Evolutionary conservation across 2,888 invertebrate genomes (phyloP).

Genomic region (Muscina levida): DNA sequence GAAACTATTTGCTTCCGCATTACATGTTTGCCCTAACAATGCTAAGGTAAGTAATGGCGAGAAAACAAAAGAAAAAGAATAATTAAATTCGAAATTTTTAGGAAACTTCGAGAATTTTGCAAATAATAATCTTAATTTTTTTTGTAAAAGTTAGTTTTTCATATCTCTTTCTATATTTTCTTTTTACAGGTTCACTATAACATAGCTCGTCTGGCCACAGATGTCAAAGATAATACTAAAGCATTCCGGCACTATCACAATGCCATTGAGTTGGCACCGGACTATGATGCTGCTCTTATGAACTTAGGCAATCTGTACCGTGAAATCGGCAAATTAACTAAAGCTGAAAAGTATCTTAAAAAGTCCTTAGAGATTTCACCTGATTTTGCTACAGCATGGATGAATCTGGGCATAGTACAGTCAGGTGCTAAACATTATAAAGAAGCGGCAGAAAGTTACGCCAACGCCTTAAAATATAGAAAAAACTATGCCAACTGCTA

Average conservation of each 20-base stretch:
- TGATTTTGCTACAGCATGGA: slow-evolving; percentile 97
- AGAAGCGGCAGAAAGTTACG: slow-evolving; percentile 89
- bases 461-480: slow-evolving; percentile 88
- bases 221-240: slow-evolving; percentile 84
- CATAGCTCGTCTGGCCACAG: slow-evolving; percentile 92
- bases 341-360: slow-evolving; percentile 91
- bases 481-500: slow-evolving; percentile 93
- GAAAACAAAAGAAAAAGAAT: too few relatives aligned
- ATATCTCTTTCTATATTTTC: too few relatives aligned
- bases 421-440: slow-evolving; percentile 85
- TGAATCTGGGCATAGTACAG: slow-evolving; percentile 97
- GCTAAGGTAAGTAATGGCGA: slow-evolving; percentile 86
- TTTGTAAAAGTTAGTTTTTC: too few relatives aligned
- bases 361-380: slow-evolving; percentile 85
- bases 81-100: too few relatives aligned
- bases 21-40: slow-evolving; percentile 94
- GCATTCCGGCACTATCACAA: slow-evolving; percentile 90
- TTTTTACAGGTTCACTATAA: slow-evolving; percentile 85
- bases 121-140: too few relatives aligned
- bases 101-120: too few relatives aligned
- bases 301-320: slow-evolving; percentile 97
- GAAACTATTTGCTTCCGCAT: slow-evolving; percentile 88
- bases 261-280: slow-evolving; percentile 93
- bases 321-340: slow-evolving; percentile 92
- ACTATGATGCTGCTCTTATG: slow-evolving; percentile 95